Evolutionary conservation across 2,888 invertebrate species (phyloP), one percentile per base, ranked within the genome.

Genomic region (Acanthopleura granulata): DNA sequence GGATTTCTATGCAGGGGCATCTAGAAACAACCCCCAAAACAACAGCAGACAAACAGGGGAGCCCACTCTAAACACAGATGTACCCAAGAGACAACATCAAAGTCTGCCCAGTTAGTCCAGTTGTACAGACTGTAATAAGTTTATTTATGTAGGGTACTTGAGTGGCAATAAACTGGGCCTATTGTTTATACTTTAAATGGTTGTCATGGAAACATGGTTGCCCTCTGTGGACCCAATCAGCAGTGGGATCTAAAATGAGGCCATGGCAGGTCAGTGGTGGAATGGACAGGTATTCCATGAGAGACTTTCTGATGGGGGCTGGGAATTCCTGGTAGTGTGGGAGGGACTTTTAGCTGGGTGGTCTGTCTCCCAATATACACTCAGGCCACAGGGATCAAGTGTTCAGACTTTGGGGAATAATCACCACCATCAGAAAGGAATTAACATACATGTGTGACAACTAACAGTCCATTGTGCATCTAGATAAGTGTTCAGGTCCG

Each of bases 11-110:
- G 9, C 40, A 40, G 40, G 40, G 40, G 40, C 40, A 40, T 40
- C 40, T 40, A 40, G 40, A 40, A 9, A 40, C 40, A 40, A 40
- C 40, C 40, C 40, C 40, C 40, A 40, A 40, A 40, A 40, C 40
- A 40, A 40, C 40, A 40, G 40, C 4, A 40, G 40, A 40, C 40
- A 40, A 40, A 40, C 40, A 40, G 40, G 40, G 40, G 12, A 57
- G 22, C 57, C 18, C 22, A n/a, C 57, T 22, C 12, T 57, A 57
- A 57, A 57, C 57, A 57, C 57, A 57, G n/a, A 57, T 57, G 57
- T 57, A 57, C 57, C 57, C 57, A 57, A n/a, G 57, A 57, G 57
- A 12, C n/a, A 57, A 57, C n/a, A 57, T 57, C 57, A 57, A 57
- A 57, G 57, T n/a, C 18, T 22, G 18, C 1, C n/a, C 6, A 57